A percentile compares a stretch with the other conserved stretches of the same genome.
Evolutionary conservation across 2,113 vertebrate species (phyloP).

Genomic region (Tauraco erythrolophus): DNA sequence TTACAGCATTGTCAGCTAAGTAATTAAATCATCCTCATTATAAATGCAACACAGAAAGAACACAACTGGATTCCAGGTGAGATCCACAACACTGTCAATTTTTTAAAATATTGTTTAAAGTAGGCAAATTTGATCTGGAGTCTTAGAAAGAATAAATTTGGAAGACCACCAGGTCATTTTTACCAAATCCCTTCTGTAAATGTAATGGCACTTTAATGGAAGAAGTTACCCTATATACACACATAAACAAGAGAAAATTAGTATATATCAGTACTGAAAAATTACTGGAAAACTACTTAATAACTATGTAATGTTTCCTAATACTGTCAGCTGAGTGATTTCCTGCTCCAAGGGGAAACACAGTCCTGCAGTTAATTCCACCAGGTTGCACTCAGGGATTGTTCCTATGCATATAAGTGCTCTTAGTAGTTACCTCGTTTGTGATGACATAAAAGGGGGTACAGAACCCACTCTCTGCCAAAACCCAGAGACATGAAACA

Average conservation of each 20-base stretch:
- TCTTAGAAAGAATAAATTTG: not conserved
- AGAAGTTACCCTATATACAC: slow-evolving; percentile 11
- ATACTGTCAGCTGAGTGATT: slow-evolving; percentile 5
- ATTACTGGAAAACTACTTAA: slow-evolving; percentile 51
- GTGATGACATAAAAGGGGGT: not conserved
- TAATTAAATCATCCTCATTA: not conserved
- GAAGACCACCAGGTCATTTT: not conserved
- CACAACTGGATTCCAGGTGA: not conserved
- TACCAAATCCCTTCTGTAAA: not conserved
- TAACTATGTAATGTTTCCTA: not conserved
- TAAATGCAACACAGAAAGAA: not conserved
- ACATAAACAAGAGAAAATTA: slow-evolving; percentile 57
- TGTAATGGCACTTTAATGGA: slow-evolving; percentile 47
- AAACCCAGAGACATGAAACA: not conserved
- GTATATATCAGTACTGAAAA: slow-evolving; percentile 9
- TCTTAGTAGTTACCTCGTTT: not conserved
- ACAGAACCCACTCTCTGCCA: not conserved
- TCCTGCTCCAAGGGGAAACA: not conserved
- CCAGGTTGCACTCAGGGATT: not conserved
- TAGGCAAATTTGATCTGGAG: not conserved
- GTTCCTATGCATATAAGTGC: not conserved
- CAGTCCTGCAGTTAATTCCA: not conserved
- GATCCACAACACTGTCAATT: not conserved
- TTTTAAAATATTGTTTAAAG: not conserved
- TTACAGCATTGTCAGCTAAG: not conserved